Percentiles rank a stretch among this genome's conserved stretches.
These are phyloP conservation scores for Naja naja DNA, from an alignment of 2,113 vertebrate genomes.

Conservation along the genomic window DNA sequence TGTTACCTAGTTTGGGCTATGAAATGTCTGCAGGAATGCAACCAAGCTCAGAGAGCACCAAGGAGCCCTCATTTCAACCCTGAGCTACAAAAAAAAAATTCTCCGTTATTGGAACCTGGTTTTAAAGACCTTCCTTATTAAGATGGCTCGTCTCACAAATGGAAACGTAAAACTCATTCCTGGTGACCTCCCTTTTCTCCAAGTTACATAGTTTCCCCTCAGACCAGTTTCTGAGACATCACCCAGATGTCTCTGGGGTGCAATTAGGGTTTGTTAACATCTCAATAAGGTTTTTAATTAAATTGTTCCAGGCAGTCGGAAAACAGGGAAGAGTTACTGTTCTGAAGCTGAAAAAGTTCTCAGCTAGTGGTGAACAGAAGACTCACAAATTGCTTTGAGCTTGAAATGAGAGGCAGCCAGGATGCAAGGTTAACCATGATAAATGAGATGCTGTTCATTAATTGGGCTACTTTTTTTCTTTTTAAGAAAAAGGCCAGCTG, in stretches of 20 bases:
- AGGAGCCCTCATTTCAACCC: too few species aligned
- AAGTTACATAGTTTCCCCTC: background rate
- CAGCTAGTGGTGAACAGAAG: background rate
- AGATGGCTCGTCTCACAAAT: background rate
- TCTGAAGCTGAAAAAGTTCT: background rate
- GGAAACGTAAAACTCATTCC: background rate
- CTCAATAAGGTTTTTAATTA: background rate
- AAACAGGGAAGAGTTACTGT: background rate
- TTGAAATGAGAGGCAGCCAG: background rate
- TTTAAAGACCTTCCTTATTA: background rate
- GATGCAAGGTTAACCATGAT: background rate
- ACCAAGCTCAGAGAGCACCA: too few species aligned
- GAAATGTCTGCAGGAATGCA: too few species aligned
- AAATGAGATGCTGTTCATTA: background rate
- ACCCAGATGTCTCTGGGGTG: background rate
- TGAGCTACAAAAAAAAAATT: too few species aligned
- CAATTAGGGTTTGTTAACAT: background rate
- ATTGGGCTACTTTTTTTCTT: background rate
- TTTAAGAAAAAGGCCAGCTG: background rate
- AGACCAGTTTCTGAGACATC: background rate
- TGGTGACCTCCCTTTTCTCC: background rate
- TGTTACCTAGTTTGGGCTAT: too few species aligned
- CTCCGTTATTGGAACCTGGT: too few species aligned
- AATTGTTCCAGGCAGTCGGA: background rate
- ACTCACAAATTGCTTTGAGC: background rate